phyloP scores from a whole-genome alignment of 53 echinoderm and acorn worm genomes.

The Holothuria scabra region DNA sequence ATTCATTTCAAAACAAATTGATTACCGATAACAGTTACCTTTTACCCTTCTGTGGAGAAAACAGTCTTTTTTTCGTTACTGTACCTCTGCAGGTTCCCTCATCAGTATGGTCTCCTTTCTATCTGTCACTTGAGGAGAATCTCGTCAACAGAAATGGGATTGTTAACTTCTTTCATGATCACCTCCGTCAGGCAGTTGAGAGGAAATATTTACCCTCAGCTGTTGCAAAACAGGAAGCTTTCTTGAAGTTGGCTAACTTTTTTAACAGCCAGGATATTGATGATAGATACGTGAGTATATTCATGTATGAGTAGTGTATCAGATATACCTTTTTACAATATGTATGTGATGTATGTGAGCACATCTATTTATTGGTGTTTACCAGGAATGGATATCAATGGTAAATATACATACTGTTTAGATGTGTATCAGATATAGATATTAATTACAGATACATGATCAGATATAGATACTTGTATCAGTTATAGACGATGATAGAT shows the following conservation, averaged over 20 bases:
- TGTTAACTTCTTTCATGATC: slow-evolving; percentile 96
- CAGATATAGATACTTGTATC: no score
- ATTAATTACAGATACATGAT: no score
- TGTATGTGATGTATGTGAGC: no score
- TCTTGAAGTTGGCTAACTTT: slow-evolving; percentile 74
- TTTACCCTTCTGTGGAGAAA: neutral
- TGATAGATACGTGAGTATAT: no score
- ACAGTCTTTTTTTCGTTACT: neutral
- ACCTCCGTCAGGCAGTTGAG: slow-evolving; percentile 90
- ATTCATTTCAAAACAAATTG: no score
- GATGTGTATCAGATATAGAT: no score
- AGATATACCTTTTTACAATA: no score
- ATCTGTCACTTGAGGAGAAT: slow-evolving; percentile 87
- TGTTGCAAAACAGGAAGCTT: slow-evolving; percentile 69
- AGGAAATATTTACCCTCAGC: slow-evolving; percentile 78
- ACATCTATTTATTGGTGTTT: no score
- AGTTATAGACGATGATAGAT: no score
- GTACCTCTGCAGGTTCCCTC: slow-evolving; percentile 63
- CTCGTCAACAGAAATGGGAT: slow-evolving; percentile 89
- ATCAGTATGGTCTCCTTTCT: slow-evolving; percentile 83
- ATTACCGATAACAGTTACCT: neutral
- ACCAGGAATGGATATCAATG: no score
- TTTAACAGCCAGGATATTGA: slow-evolving; percentile 83
- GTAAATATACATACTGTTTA: no score
- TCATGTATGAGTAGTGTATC: no score